Evolutionary conservation across 2,888 invertebrate species (phyloP), one percentile per base, ranked within the genome.

Genomic region (Hermaeophaga mercurialis): DNA sequence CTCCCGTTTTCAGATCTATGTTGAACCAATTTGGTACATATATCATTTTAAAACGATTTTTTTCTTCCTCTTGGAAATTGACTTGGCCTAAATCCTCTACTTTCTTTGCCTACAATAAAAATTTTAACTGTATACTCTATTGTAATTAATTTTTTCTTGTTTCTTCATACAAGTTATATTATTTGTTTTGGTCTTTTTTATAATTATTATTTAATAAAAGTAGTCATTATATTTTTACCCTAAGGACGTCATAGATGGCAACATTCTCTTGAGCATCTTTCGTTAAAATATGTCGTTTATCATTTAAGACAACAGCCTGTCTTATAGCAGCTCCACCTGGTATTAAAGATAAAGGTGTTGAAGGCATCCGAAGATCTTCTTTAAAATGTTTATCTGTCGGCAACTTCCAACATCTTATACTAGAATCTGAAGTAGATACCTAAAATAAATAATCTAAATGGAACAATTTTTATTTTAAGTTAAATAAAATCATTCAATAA

Each of bases 11-110:
- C 41, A 99, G 85, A 80, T 99, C 99, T 38, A 98, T 96, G 65
- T 93, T 93, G 77, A 99, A 99, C 99, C 99, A 99, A 80, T 94
- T 96, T 19, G 99, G 98, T 70, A 99, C 96, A 76, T 91, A 96
- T 46, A 99, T 89, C 84, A 90, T 90, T 79, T 95, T 93, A 70
- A 91, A 92, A 59, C 92, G 81, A 72, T 91, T 91, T 75, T 96
- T 95, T 1, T 94, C 85, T 80, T 96, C 93, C 71, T 94, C 91
- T 62, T 98, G 95, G 78, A 91, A 95, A 75, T 96, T 92, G 1
- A 94, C 86, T 71, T 86, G 85, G 0, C 97, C 97, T 56, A 96
- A 84, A 75, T 96, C 95, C 78, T 96, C 92, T 5, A 94, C 83
- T 82, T 94, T 96, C 54, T 80, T 79, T 1, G 88, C 89, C 84